Evolutionary conservation across 2,888 invertebrate genomes (phyloP).

Genomic region (Cylloceria caligata): DNA sequence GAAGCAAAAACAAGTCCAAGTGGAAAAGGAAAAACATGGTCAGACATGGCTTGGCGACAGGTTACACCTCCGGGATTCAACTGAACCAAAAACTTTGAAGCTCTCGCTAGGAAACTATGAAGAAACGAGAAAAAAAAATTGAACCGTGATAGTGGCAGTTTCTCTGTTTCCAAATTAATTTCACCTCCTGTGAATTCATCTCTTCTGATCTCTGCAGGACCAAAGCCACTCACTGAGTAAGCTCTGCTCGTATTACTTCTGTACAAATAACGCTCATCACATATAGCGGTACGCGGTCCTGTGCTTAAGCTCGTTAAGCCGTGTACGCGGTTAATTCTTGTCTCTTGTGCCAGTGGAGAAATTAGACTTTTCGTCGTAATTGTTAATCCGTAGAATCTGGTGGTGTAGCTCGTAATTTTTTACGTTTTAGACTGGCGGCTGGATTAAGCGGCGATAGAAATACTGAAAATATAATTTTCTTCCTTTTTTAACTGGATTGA

Average conservation of each 20-base stretch:
- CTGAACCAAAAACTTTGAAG: constrained; percentile 41
- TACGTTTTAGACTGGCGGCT: background rate
- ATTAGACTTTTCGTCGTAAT: constrained; percentile 45
- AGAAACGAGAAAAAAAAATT: constrained; percentile 10
- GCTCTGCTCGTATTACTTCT: constrained; percentile 16
- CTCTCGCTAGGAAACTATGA: constrained; percentile 10
- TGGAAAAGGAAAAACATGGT: constrained; percentile 48
- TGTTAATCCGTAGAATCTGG: constrained; percentile 38
- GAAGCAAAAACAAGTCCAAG: constrained; percentile 46
- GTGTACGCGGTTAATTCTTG: constrained; percentile 34
- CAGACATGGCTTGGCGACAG: constrained; percentile 38
- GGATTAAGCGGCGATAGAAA: background rate
- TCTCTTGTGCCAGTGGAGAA: constrained; percentile 36
- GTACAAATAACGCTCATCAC: constrained; percentile 39
- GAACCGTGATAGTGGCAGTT: background rate
- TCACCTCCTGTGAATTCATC: constrained; percentile 13
- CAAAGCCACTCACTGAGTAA: constrained; percentile 37
- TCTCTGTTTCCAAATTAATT: constrained; percentile 32
- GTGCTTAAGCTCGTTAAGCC: constrained; percentile 31
- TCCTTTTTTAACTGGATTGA: background rate
- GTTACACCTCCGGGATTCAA: constrained; percentile 45
- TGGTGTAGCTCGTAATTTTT: constrained; percentile 19
- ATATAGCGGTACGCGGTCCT: constrained; percentile 12
- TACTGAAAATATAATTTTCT: background rate
- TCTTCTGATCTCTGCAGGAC: constrained; percentile 24